phyloP scores from a whole-genome alignment of 2,888 invertebrate genomes.

The Lacanobia oleracea region DNA sequence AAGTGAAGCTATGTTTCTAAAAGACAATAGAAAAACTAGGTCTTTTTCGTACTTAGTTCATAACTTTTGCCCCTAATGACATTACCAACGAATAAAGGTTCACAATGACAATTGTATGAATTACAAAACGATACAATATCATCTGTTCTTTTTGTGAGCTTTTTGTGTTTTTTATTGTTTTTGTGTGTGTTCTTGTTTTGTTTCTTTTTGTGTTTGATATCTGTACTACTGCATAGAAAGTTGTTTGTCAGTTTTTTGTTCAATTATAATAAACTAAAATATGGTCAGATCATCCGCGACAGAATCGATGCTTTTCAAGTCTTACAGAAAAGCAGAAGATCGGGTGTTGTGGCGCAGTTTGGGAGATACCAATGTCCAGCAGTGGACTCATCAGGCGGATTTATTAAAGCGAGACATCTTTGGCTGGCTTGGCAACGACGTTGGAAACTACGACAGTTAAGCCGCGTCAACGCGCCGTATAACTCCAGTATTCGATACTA shows the following conservation, averaged over 20 bases:
- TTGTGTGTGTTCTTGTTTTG: no score
- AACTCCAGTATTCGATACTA: no score
- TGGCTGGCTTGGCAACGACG: background rate
- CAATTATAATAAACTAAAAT: background rate
- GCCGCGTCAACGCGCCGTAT: background rate
- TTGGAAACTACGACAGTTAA: background rate
- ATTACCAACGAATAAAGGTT: background rate
- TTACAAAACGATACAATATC: constrained; percentile 15
- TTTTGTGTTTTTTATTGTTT: no score
- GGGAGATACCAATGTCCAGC: background rate
- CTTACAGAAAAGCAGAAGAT: background rate
- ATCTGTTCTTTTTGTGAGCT: no score
- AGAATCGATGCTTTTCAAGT: no score
- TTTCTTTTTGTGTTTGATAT: no score
- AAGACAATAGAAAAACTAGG: background rate
- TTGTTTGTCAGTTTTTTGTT: background rate
- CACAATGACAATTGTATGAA: background rate
- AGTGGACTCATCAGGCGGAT: no score
- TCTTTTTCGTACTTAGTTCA: background rate
- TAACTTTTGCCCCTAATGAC: background rate
- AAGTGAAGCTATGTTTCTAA: background rate
- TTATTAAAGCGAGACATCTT: background rate
- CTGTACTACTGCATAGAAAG: constrained; percentile 1
- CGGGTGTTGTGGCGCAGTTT: background rate
- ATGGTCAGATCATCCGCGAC: no score